These are phyloP conservation scores for Chalcis sispes DNA, from an alignment of 2,888 invertebrate species.

Conservation along the genomic window DNA sequence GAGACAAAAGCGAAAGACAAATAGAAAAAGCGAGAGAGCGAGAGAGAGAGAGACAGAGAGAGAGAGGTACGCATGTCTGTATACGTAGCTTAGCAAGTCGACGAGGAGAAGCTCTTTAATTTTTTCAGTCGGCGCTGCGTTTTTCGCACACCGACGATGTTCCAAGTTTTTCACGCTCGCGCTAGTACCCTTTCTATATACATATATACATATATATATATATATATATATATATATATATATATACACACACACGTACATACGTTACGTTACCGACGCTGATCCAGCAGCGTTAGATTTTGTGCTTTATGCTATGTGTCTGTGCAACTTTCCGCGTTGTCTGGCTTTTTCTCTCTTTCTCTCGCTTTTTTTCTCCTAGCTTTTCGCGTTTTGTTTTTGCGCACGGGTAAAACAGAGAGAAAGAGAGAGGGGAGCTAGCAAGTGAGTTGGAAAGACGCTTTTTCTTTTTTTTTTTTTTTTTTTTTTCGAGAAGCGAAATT, in stretches of 20 bases:
- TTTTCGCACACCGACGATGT: conserved; percentile 8
- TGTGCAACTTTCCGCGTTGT: neutral
- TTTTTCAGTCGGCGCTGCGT: conserved; percentile 23
- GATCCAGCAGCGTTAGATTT: conserved; percentile 24
- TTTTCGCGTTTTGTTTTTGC: too few relatives aligned
- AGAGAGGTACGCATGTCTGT: too few relatives aligned
- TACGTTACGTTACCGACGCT: neutral
- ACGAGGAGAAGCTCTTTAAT: conserved; percentile 25
- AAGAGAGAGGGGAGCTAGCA: too few relatives aligned
- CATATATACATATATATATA: too few relatives aligned
- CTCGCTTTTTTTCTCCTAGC: neutral
- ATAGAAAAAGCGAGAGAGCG: conserved; percentile 17
- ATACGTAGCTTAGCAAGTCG: neutral
- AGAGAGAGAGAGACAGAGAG: conserved; percentile 24
- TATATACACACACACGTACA: neutral
- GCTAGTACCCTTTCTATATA: neutral
- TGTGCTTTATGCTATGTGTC: conserved; percentile 23
- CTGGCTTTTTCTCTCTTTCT: conserved; percentile 1
- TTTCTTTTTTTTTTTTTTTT: conserved; percentile 17
- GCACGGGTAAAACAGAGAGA: too few relatives aligned
- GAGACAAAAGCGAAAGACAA: conserved; percentile 40
- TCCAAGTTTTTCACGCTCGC: neutral
- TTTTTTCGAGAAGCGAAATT: conserved; percentile 15
- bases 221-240: too few relatives aligned
- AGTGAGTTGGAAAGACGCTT: neutral